Evolutionary conservation across 2,797 vertebrate genomes (phyloP).

Genomic region (Periparus ater): DNA sequence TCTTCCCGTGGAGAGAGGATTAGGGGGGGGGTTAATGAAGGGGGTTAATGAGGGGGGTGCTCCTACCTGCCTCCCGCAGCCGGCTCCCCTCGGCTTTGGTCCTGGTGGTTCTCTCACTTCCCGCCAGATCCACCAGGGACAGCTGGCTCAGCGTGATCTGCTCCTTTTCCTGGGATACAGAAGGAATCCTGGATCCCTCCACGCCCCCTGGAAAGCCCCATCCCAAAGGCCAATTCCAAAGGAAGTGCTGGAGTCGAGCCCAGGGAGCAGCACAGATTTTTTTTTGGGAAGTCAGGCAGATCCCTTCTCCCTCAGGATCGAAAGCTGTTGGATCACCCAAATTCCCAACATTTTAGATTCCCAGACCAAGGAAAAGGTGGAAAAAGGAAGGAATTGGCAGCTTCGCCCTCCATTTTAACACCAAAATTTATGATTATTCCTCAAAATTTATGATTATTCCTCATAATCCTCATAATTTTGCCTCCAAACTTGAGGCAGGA

Average conservation of each 20-base stretch:
- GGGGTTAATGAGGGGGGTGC: too few species aligned
- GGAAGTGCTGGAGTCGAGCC: rapidly evolving
- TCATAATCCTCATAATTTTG: too few species aligned
- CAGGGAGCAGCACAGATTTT: not conserved
- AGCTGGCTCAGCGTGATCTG: slow-evolving; percentile 91
- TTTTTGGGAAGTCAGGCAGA: not conserved
- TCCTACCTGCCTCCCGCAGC: slow-evolving; percentile 91
- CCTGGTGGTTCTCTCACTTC: slow-evolving; percentile 93
- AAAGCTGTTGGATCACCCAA: too few species aligned
- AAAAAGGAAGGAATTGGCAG: not conserved
- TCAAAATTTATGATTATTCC: too few species aligned
- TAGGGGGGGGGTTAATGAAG: rapidly evolving
- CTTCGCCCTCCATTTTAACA: rapidly evolving
- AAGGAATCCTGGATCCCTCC: not conserved
- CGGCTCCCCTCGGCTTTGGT: slow-evolving; percentile 93
- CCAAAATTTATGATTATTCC: rapidly evolving
- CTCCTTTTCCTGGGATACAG: slow-evolving; percentile 84
- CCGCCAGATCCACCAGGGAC: slow-evolving; percentile 94
- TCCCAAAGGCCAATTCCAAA: not conserved
- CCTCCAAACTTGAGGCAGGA: rapidly evolving
- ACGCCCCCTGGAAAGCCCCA: rapidly evolving
- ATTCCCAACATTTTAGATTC: not conserved
- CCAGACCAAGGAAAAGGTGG: not conserved
- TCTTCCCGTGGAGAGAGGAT: not conserved
- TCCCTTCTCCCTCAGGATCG: not conserved